Evolutionary conservation across 2,113 vertebrate species (phyloP), one percentile per base, ranked within the genome.

Genomic region (Petroica traversi): DNA sequence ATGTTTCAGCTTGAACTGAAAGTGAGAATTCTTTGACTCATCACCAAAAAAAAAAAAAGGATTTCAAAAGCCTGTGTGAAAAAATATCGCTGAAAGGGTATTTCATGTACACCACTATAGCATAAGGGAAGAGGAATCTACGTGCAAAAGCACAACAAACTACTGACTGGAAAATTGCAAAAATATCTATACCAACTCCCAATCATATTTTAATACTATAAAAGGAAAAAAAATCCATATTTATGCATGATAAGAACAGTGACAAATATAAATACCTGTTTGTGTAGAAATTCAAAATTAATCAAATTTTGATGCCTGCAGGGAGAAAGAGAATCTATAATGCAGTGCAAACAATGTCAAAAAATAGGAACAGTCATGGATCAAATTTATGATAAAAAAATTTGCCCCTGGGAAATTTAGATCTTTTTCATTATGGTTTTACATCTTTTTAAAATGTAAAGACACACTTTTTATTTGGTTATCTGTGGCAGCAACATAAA

Each of bases 231-330:
- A 28, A 87, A 63, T 14, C 54, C 48, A 46, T 90, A 93, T 85
- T 95, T 72, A 63, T 81, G 67, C 40, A 38, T 63, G 23, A 91
- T 34, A 84, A 85, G 49, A 46, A 64, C 9, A 80, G 43, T 78
- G 79, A 93, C 38, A 95, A 92, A 95, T 78, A 76, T 57, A 95
- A 96, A 84, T 73, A 91, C 7, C 31, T 79, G 11, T 85, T 96
- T 74, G 46, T 72, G 69, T 34, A 96, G 77, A 93, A 96, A 62
- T 92, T 87, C 51, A 80, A 93, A 97, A 96, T 94, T 94, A 85
- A 95, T 94, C 61, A 92, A 88, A 89, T 80, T 67, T 80, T 88
- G 40, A 81, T 92, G 33, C 73, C 85, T 61, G 11, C 20, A 2
- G 72, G 59, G 23, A 34, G 20, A 78, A 84, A 91, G 34, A 66